These are phyloP conservation scores for Toxotes jaculatrix DNA, from an alignment of 2,113 vertebrate genomes.

Conservation along the genomic window DNA sequence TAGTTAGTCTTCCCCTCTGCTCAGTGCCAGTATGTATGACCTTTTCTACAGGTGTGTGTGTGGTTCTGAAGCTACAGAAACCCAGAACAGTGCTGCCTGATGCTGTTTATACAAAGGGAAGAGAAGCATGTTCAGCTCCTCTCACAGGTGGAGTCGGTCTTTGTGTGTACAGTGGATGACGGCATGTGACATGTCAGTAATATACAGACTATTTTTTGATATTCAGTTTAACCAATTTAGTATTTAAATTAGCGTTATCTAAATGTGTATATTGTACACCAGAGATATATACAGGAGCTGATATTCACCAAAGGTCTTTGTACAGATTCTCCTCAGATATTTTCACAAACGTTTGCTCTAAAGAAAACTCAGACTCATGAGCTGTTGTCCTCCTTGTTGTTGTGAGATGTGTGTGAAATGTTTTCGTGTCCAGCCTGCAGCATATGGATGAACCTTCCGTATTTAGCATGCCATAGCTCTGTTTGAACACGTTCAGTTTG, in stretches of 20 bases:
- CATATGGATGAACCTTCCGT: neutral
- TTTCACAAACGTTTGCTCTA: conserved; percentile 40
- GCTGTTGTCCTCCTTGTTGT: neutral
- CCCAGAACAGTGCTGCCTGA: neutral
- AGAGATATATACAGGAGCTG: conserved; percentile 64
- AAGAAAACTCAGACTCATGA: conserved; percentile 18
- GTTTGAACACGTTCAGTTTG: neutral
- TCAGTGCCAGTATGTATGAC: neutral
- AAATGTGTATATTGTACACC: conserved; percentile 74
- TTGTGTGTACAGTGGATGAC: conserved; percentile 1
- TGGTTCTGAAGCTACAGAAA: conserved; percentile 27
- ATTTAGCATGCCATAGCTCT: conserved; percentile 36
- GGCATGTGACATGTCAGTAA: neutral
- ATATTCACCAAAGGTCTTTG: conserved; percentile 75
- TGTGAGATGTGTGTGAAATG: neutral
- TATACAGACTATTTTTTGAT: conserved; percentile 62
- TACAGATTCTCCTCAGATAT: conserved; percentile 56
- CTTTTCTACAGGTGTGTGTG: neutral
- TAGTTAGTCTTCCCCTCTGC: neutral
- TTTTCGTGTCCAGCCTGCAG: conserved; percentile 13
- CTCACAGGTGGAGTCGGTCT: neutral
- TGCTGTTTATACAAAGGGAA: conserved; percentile 46
- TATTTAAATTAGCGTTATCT: conserved; percentile 78
- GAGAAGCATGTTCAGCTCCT: conserved; percentile 24
- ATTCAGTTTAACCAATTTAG: conserved; percentile 61